These are phyloP conservation scores for Himalopsyche anomala DNA, from an alignment of 2,888 invertebrate genomes.

Conservation along the genomic window DNA sequence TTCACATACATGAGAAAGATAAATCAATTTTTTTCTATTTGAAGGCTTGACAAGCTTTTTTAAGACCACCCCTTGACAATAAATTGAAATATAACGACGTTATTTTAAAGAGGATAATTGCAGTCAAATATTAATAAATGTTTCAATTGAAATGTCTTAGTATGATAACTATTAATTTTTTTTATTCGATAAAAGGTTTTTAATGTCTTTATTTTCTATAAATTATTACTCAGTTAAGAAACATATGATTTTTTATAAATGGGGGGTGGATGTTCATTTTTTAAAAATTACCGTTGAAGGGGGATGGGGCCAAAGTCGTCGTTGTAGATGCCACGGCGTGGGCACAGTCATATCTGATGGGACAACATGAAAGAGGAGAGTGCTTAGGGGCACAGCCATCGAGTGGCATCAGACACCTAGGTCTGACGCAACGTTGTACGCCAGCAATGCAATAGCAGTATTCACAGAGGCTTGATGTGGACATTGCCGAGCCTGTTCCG, in stretches of 20 bases:
- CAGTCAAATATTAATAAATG: no score
- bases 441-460: constrained; percentile 91
- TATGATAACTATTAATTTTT: no score
- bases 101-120: no score
- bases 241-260: not conserved
- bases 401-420: constrained; percentile 86
- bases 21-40: no score
- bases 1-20: constrained; percentile 78
- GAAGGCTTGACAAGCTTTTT: no score
- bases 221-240: not conserved
- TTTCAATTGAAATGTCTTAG: no score
- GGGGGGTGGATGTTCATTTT: not conserved
- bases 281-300: constrained; percentile 49
- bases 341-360: constrained; percentile 85
- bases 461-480: constrained; percentile 86
- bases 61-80: no score
- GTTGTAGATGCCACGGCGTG: constrained; percentile 67
- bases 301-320: constrained; percentile 53
- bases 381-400: constrained; percentile 83
- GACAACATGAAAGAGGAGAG: constrained; percentile 84
- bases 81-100: no score
- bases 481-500: constrained; percentile 90
- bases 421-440: constrained; percentile 85
- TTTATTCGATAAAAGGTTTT: no score
- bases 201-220: not conserved